phyloP scores from a whole-genome alignment of 1,140 invertebrate genomes.

The Papilio polytes region DNA sequence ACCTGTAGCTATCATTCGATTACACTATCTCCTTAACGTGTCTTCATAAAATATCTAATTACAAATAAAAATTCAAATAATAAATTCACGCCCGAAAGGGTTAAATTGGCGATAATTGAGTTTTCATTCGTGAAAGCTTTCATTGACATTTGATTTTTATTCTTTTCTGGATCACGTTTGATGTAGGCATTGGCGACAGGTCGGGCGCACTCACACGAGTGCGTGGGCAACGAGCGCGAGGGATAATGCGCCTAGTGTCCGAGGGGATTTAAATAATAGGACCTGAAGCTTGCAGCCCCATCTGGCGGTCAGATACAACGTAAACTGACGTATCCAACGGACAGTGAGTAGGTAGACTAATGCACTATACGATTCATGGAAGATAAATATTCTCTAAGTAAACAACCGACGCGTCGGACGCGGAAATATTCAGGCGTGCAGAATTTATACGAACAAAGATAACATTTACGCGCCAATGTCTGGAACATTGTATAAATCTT shows the following conservation, averaged over 20 bases:
- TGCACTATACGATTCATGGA: conserved; percentile 38
- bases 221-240: conserved; percentile 39
- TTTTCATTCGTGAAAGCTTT: conserved; percentile 12
- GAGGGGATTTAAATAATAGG: conserved; percentile 62
- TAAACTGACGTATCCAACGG: conserved; percentile 48
- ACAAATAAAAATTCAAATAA: not conserved
- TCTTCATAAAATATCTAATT: not conserved
- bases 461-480: not conserved
- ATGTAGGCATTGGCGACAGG: conserved; percentile 31
- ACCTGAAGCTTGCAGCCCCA: conserved; percentile 44
- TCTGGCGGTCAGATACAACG: conserved; percentile 48
- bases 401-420: conserved; percentile 24
- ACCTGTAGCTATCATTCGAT: not conserved
- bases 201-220: conserved; percentile 47
- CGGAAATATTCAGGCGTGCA: conserved; percentile 11
- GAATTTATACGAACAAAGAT: conserved; percentile 15
- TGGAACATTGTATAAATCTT: conserved; percentile 17
- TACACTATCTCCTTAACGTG: not conserved
- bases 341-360: conserved; percentile 39
- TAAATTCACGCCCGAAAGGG: not conserved
- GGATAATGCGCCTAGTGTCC: conserved; percentile 51
- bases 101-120: conserved; percentile 9
- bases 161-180: conserved; percentile 30
- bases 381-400: conserved; percentile 37
- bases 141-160: conserved; percentile 32